Base-by-base conservation (phyloP, 2,888 invertebrate genomes). In the Dolomedes plantarius region DNA sequence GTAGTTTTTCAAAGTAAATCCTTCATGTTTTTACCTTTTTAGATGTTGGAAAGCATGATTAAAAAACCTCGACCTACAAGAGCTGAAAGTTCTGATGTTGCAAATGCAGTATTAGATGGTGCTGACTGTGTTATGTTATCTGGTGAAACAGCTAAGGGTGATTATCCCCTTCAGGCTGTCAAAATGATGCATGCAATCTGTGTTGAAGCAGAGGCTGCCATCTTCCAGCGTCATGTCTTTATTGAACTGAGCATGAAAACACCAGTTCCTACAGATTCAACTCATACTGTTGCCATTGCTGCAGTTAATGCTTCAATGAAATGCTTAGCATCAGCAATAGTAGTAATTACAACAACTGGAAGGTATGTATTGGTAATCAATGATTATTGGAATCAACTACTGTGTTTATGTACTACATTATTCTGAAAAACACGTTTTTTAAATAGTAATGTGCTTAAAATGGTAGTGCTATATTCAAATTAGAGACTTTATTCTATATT, bases 111-210 rank as follows among this genome's bases (percentile, higher is more conserved):
- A 89, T 92, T 99, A 69, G 98, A 99, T 92, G 98, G 98, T 9
- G 98, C 98, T 7, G 98, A 99, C 92, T 98, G 98, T 91, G 98
- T 99, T 69, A 99, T 99, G 99, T 92, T 99, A 91, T 98, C 98
- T 0, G 99, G 98, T 19, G 99, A 99, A 92, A 99, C 99, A 0
- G 99, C 99, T 86, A 99, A 99, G 93, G 99, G 99, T 68, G 95
- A 96, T 89, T 89, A 89, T 85, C 89, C 89, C 13, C 81, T 89
- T 39, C 82, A 88, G 46, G 87, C 89, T 29, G 89, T 89, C n/a
- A 81, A 83, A 73, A 88, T 89, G 75, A 97, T 97, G 97, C 96
- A 96, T 71, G 96, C 96, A 92, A 97, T 98, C 90, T 97, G 97
- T 92, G 95, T 96, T 92, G 98, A 99, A 93, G 99, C 99, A 0